Conservation (phyloP, 2,113 vertebrate species). For the Genyomyrus donnyi region DNA sequence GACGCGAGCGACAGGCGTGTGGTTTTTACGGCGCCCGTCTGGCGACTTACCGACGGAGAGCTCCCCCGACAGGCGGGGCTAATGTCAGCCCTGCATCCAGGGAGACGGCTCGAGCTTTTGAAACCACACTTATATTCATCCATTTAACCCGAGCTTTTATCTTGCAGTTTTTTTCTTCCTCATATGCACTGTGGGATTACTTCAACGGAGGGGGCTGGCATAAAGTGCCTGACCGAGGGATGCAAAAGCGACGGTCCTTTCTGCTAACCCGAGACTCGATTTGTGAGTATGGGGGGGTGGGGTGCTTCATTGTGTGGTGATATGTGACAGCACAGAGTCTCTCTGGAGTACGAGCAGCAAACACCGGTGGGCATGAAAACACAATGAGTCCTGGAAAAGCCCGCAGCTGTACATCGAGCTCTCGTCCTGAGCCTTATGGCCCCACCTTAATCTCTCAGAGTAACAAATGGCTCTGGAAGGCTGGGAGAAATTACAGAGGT, state of each 20-base stretch:
- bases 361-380: not conserved
- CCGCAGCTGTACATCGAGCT: not conserved
- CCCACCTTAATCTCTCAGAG: not conserved
- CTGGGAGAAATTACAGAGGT: not conserved
- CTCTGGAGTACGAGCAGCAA: not conserved
- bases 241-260: not conserved
- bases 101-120: not conserved
- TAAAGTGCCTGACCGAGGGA: not conserved
- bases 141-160: not conserved
- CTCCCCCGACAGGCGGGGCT: not conserved
- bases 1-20: not conserved
- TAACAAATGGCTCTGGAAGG: not conserved
- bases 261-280: not conserved
- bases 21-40: slow-evolving; percentile 33
- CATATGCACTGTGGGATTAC: not conserved
- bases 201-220: not conserved
- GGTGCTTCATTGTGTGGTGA: not conserved
- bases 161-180: not conserved
- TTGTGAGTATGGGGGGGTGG: not conserved
- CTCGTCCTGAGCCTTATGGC: not conserved
- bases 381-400: not conserved
- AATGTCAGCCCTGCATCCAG: not conserved
- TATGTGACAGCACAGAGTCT: not conserved
- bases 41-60: not conserved
- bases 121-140: not conserved